Conservation (phyloP, 2,888 invertebrate species). For the Nowickia ferox region DNA sequence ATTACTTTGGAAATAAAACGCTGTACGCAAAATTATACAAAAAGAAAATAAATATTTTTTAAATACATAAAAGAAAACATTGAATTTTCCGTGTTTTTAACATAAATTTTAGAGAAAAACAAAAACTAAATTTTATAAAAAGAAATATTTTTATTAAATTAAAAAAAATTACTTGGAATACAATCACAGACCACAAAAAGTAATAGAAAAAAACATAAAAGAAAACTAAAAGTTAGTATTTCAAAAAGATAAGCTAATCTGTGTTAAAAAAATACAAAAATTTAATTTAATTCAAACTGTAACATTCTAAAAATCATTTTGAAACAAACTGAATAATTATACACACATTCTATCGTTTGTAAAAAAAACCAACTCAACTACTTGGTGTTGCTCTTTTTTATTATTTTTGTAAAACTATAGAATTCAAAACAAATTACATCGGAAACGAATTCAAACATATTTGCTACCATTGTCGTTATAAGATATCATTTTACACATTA, state of each 20-base stretch:
- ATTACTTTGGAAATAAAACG: conserved; percentile 40
- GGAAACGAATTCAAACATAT: too few relatives aligned
- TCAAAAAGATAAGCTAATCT: conserved; percentile 22
- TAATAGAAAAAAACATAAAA: conserved; percentile 13
- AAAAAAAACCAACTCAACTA: too few relatives aligned
- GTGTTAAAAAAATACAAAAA: conserved; percentile 9
- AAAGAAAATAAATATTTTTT: conserved; percentile 43
- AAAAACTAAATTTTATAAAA: conserved; percentile 13
- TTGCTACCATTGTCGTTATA: too few relatives aligned
- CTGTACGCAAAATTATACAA: conserved; percentile 68
- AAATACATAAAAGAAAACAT: conserved; percentile 44
- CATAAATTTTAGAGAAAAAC: conserved; percentile 54
- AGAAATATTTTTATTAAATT: conserved; percentile 33
- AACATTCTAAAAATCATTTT: too few relatives aligned
- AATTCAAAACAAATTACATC: too few relatives aligned
- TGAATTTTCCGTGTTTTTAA: conserved; percentile 60
- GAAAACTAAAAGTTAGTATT: not conserved
- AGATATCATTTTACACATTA: too few relatives aligned
- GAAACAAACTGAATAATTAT: too few relatives aligned
- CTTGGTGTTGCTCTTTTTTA: too few relatives aligned
- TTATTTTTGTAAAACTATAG: too few relatives aligned
- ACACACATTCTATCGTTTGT: too few relatives aligned
- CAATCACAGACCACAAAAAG: not conserved
- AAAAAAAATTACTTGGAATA: conserved; percentile 11
- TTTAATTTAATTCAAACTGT: not conserved